phyloP scores from a whole-genome alignment of 2,888 invertebrate genomes.

The Ctenicera cuprea region DNA sequence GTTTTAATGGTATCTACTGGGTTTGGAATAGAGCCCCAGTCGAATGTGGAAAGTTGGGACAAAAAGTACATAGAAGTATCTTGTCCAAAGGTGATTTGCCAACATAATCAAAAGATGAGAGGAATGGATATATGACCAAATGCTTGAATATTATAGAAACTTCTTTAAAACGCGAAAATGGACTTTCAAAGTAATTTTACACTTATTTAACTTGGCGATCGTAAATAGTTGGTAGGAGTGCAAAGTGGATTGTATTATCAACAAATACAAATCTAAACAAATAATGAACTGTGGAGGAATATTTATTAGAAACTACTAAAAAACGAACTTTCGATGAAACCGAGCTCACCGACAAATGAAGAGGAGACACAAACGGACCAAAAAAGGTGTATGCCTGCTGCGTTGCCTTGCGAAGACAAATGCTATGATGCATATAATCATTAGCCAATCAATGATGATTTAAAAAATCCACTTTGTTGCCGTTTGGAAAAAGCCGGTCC shows the following conservation, averaged over 20 bases:
- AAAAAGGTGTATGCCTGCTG: too few relatives aligned
- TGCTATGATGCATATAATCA: constrained; percentile 6
- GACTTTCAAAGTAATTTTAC: not conserved
- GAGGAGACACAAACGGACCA: too few relatives aligned
- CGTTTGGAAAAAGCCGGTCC: not conserved
- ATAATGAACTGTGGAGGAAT: too few relatives aligned
- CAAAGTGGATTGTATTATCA: not conserved
- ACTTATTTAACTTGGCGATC: constrained; percentile 1
- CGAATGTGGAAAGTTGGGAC: not conserved
- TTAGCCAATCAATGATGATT: not conserved
- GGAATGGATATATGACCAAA: not conserved
- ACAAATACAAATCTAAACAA: too few relatives aligned
- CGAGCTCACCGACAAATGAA: too few relatives aligned
- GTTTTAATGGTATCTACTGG: constrained; percentile 3
- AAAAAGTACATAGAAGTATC: not conserved
- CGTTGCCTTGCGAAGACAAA: not conserved
- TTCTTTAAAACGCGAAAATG: not conserved
- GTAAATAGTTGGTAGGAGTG: constrained; percentile 3
- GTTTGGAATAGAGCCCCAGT: not conserved
- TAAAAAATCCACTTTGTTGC: constrained; percentile 10
- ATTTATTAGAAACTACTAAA: too few relatives aligned
- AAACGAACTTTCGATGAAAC: too few relatives aligned
- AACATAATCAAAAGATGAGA: not conserved
- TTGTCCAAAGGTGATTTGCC: not conserved
- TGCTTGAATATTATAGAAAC: constrained; percentile 2